Base-by-base conservation (phyloP, 2,888 invertebrate species). In the Pharmacophagus antenor region DNA sequence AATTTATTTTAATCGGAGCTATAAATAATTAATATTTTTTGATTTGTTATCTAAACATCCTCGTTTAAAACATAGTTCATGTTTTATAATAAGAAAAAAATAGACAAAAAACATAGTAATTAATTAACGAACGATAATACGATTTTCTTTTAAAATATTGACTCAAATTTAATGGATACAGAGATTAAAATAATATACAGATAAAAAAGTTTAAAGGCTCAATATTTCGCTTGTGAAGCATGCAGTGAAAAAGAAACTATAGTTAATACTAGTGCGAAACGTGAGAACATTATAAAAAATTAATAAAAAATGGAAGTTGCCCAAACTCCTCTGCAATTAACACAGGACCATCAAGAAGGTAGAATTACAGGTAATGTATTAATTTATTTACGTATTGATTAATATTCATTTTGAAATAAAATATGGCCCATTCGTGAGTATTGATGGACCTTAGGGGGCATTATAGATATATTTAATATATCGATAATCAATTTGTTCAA, bases 331-430 rank as follows among this genome's bases (percentile, higher is more conserved):
- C 65, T 90, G 2, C 89, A 86, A 63, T 64, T 91, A 21, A 85
- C 88, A 0, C 90, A 89, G 70, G 90, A 91, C 2, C 88, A 85
- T 62, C 84, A 85, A 57, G 91, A 91, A 55, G 75, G 79, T 23
- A 77, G 89, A 62, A 82, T 88, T 53, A 70, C 79, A 65, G 86
- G 89, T 88, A 75, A 76, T 27, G n/a, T n/a, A n/a, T n/a, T n/a
- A n/a, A n/a, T n/a, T n/a, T n/a, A n/a, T n/a, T n/a, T n/a, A n/a
- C n/a, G n/a, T n/a, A n/a, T n/a, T n/a, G n/a, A n/a, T n/a, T n/a
- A n/a, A n/a, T n/a, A n/a, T n/a, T n/a, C n/a, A n/a, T n/a, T n/a
- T n/a, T n/a, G n/a, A n/a, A n/a, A n/a, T n/a, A n/a, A n/a, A n/a
- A n/a, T n/a, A n/a, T n/a, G n/a, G n/a, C n/a, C n/a, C n/a, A n/a